Percentiles rank a stretch among this genome's conserved stretches.
These are phyloP conservation scores for Salvelinus namaycush DNA, from an alignment of 2,113 vertebrate species.

Conservation along the genomic window DNA sequence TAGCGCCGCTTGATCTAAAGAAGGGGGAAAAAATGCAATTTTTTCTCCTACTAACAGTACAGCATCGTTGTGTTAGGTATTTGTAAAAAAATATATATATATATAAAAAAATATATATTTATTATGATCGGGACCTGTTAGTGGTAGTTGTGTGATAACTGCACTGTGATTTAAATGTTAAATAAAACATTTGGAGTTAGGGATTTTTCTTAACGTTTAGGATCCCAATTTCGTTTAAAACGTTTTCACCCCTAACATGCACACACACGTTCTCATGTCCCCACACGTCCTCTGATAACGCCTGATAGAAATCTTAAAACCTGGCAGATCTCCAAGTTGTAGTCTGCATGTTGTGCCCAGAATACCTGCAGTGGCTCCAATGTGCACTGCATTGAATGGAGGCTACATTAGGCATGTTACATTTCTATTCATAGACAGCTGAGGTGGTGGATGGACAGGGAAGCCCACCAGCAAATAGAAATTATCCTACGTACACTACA, in stretches of 20 bases:
- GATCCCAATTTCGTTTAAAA: too few species aligned
- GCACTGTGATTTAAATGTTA: too few species aligned
- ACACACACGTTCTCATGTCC: background rate
- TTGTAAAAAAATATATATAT: too few species aligned
- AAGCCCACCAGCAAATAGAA: background rate
- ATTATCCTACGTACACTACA: too few species aligned
- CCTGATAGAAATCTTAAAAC: background rate
- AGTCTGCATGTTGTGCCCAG: background rate
- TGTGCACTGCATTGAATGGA: background rate
- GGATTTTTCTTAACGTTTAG: too few species aligned
- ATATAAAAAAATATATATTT: fast-evolving
- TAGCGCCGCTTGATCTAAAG: too few species aligned
- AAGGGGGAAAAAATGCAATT: fast-evolving
- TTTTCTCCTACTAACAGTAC: too few species aligned
- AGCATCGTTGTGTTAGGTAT: too few species aligned
- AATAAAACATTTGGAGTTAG: too few species aligned
- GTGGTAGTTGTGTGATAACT: too few species aligned
- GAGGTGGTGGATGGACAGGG: background rate
- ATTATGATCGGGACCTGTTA: too few species aligned
- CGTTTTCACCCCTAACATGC: background rate
- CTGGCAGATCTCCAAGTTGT: background rate
- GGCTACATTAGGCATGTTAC: background rate
- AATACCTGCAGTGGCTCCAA: too few species aligned
- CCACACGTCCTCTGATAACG: background rate
- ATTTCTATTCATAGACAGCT: background rate